Evolutionary conservation across 2,797 vertebrate species (phyloP).

Genomic region (Malurus leucopterus): DNA sequence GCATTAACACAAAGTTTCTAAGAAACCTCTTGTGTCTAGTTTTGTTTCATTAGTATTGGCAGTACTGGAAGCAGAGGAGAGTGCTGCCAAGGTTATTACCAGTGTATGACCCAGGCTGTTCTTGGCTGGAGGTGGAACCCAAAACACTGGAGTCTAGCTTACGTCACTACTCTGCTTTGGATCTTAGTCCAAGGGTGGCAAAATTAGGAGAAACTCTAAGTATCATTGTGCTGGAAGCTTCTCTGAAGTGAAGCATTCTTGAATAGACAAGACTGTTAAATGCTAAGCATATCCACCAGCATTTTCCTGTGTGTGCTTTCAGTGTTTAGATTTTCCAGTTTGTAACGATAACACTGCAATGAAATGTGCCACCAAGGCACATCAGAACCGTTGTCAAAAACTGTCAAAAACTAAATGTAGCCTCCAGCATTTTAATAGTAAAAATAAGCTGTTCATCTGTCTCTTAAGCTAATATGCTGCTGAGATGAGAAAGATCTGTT

Average conservation of each 20-base stretch:
- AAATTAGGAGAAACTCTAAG: not conserved
- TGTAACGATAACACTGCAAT: not conserved
- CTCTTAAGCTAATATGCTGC: not conserved
- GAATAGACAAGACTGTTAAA: not conserved
- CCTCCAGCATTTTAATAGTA: not conserved
- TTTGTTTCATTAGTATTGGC: conserved; percentile 9
- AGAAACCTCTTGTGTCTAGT: not conserved
- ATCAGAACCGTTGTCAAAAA: not conserved
- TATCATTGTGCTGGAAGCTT: not conserved
- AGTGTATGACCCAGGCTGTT: not conserved
- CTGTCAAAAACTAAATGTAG: not conserved
- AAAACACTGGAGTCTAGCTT: not conserved
- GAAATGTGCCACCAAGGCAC: not conserved
- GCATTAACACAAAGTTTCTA: conserved; percentile 10
- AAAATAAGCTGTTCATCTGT: not conserved
- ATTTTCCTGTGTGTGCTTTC: not conserved
- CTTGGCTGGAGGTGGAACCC: not conserved
- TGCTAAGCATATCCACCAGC: not conserved
- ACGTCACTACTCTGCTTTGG: not conserved
- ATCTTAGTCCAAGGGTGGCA: not conserved
- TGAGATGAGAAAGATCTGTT: not conserved
- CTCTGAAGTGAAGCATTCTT: not conserved
- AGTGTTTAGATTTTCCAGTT: not conserved
- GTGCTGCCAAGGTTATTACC: not conserved
- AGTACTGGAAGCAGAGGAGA: not conserved